phyloP scores from a whole-genome alignment of 2,113 vertebrate genomes.

The Oncorhynchus tshawytscha region DNA sequence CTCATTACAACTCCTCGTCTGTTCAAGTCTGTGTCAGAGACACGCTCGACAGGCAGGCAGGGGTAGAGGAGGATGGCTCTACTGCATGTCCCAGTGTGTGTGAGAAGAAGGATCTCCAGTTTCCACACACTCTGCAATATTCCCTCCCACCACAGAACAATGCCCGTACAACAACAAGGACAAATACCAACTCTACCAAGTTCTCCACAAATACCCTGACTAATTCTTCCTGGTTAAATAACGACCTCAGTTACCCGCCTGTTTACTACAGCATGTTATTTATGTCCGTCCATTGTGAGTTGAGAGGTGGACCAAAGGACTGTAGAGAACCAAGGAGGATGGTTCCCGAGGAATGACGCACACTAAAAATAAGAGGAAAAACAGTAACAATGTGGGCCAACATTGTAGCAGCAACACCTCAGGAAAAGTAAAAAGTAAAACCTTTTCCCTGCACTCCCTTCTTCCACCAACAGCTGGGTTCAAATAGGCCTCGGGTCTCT shows the following conservation, averaged over 20 bases:
- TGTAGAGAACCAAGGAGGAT: background rate
- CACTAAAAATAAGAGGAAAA: background rate
- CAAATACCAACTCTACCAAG: background rate
- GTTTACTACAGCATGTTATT: too few species aligned
- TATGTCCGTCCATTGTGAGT: too few species aligned
- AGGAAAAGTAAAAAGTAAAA: background rate
- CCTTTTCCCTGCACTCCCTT: background rate
- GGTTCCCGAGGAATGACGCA: background rate
- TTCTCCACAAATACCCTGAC: too few species aligned
- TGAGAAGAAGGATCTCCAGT: conserved; percentile 11
- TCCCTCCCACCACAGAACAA: conserved; percentile 12
- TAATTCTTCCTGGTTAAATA: too few species aligned
- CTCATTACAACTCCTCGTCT: conserved; percentile 33
- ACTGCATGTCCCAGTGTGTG: background rate
- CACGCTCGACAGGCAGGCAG: conserved; percentile 36
- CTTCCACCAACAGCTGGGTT: background rate
- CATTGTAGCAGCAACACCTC: too few species aligned
- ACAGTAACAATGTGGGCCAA: background rate
- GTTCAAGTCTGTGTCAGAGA: background rate
- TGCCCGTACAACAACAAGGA: conserved; percentile 12
- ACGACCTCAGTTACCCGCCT: too few species aligned
- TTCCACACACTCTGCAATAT: conserved; percentile 55
- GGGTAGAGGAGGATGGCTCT: conserved; percentile 25
- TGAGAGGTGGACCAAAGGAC: too few species aligned
- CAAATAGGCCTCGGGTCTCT: background rate